Percentiles rank a stretch among this genome's conserved stretches.
Evolutionary conservation across 2,797 vertebrate species (phyloP).

Genomic region (Pempheris klunzingeri): DNA sequence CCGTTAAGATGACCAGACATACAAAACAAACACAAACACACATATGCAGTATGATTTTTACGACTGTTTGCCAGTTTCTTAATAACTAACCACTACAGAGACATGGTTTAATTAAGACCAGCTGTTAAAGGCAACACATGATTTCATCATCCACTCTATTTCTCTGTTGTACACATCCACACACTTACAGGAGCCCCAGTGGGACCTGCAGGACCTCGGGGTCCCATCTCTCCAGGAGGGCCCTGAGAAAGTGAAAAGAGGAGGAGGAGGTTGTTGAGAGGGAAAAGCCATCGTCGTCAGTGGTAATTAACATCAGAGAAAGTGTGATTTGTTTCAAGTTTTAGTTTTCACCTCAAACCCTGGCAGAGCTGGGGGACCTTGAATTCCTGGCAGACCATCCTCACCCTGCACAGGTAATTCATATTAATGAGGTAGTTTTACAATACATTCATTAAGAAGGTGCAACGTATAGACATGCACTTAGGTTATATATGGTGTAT

Average conservation of each 20-base stretch:
- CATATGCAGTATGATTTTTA: background rate
- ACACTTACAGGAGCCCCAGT: constrained; percentile 84
- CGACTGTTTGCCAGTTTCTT: background rate
- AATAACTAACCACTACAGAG: constrained; percentile 11
- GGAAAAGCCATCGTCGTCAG: background rate
- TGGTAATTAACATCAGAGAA: background rate
- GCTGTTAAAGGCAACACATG: background rate
- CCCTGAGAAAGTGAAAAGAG: constrained; percentile 74
- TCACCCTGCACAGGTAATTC: constrained; percentile 81
- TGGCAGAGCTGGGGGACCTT: constrained; percentile 81
- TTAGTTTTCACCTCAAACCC: constrained; percentile 84
- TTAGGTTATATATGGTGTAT: background rate
- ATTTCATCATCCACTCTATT: constrained; percentile 30
- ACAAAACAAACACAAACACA: background rate
- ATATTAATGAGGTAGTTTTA: background rate
- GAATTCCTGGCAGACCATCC: constrained; percentile 83
- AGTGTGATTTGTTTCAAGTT: background rate
- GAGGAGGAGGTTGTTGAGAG: background rate
- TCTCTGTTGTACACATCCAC: background rate
- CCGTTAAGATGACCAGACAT: background rate
- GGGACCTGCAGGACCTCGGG: constrained; percentile 81
- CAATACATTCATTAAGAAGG: background rate
- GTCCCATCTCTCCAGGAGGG: constrained; percentile 82
- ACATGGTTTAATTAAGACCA: background rate
- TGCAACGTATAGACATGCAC: background rate